phyloP scores from a whole-genome alignment of 2,797 vertebrate species.

The Amphiprion clarkii region DNA sequence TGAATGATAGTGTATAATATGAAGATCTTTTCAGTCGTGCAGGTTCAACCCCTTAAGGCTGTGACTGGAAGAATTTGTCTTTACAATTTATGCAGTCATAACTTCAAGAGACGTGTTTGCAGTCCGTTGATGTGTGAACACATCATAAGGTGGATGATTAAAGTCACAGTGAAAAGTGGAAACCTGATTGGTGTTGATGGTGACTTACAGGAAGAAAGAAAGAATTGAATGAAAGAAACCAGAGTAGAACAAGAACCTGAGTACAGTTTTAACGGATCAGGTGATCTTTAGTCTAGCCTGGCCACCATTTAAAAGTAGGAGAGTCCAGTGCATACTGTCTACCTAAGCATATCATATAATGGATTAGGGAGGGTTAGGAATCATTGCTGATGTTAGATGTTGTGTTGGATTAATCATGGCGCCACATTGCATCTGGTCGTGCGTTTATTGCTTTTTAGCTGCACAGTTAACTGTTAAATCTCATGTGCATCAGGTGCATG shows the following conservation, averaged over 20 bases:
- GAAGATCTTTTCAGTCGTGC: neutral
- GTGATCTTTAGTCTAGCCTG: conserved; percentile 20
- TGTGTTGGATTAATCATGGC: neutral
- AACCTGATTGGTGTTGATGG: neutral
- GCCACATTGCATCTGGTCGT: neutral
- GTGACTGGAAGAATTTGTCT: neutral
- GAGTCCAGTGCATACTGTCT: neutral
- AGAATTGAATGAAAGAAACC: neutral
- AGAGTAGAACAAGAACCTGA: neutral
- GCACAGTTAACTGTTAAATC: too few species aligned
- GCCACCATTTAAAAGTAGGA: conserved; percentile 7
- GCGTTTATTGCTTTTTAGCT: conserved; percentile 2
- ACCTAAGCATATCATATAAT: neutral
- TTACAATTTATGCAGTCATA: neutral
- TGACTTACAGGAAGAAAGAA: neutral
- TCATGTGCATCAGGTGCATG: too few species aligned
- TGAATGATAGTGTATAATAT: neutral
- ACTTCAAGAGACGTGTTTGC: neutral
- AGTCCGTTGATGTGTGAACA: neutral
- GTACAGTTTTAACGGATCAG: neutral
- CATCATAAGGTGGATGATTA: neutral
- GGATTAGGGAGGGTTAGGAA: neutral
- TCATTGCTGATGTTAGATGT: conserved; percentile 4
- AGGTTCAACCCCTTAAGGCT: neutral
- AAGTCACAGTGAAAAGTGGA: neutral